Conservation (phyloP, 92 coral and sea anemone species). For the Actinostola sp. region DNA sequence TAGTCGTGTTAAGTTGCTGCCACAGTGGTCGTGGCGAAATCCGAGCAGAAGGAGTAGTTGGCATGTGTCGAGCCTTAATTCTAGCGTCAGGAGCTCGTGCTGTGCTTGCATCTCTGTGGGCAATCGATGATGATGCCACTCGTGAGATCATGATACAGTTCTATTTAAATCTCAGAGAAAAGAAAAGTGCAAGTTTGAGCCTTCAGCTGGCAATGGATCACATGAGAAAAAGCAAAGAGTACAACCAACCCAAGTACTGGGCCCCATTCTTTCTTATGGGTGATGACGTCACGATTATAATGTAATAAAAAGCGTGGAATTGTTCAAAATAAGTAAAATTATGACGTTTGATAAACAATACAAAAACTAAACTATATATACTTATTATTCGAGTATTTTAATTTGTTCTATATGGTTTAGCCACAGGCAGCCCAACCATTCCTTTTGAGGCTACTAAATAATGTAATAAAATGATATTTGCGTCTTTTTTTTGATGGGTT, state of each 20-base stretch:
- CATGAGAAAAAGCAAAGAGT: background rate
- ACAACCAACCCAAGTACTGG: background rate
- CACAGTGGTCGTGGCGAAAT: constrained; percentile 30
- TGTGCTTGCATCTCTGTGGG: constrained; percentile 20
- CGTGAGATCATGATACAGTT: constrained; percentile 10
- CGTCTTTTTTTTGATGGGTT: no score
- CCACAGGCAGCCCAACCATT: no score
- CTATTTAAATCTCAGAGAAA: background rate
- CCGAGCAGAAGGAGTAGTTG: constrained; percentile 21
- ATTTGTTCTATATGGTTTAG: no score
- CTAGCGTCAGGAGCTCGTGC: constrained; percentile 31
- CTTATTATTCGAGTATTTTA: no score
- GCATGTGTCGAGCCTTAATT: constrained; percentile 34
- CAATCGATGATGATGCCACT: constrained; percentile 25
- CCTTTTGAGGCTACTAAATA: no score
- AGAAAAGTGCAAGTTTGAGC: constrained; percentile 11
- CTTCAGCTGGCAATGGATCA: constrained; percentile 2
- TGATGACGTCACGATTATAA: constrained; percentile 3
- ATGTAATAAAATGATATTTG: no score
- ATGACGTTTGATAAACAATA: no score
- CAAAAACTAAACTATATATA: no score
- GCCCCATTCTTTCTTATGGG: constrained; percentile 13
- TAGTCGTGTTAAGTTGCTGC: constrained; percentile 28
- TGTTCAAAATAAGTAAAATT: background rate
- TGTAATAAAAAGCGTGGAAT: no score